Evolutionary conservation across 2,888 invertebrate genomes (phyloP).

Genomic region (Parelbella ahira): DNA sequence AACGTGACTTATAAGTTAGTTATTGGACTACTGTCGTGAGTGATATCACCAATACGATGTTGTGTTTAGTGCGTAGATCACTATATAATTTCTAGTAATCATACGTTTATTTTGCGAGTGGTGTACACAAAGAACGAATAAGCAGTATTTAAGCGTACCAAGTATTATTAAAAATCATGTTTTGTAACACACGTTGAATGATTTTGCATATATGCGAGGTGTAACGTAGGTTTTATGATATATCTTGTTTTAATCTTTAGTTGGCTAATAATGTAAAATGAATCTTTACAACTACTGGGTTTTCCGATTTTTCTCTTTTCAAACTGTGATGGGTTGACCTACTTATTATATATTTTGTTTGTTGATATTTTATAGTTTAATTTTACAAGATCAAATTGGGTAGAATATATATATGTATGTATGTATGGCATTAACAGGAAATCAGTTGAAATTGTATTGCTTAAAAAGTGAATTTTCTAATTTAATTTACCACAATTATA

Average conservation of each 20-base stretch:
- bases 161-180: conserved; percentile 11
- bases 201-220: conserved; percentile 11
- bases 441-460: no score
- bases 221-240: conserved; percentile 5
- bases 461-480: no score
- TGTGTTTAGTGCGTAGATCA: no score
- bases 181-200: conserved; percentile 11
- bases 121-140: conserved; percentile 17
- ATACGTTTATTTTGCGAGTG: no score
- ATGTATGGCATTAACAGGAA: no score
- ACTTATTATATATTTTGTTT: conserved; percentile 53
- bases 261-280: neutral
- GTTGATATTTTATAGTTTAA: conserved; percentile 40
- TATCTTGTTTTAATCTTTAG: neutral
- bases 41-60: no score
- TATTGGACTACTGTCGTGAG: no score
- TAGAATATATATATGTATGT: no score
- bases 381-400: no score
- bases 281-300: conserved; percentile 8
- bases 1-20: no score
- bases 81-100: no score
- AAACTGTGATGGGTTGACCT: conserved; percentile 54
- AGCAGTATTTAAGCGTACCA: conserved; percentile 22
- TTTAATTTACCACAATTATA: no score
- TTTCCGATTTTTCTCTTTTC: conserved; percentile 2